These are phyloP conservation scores for Tinamus major DNA, from an alignment of 2,797 vertebrate species.

Conservation along the genomic window DNA sequence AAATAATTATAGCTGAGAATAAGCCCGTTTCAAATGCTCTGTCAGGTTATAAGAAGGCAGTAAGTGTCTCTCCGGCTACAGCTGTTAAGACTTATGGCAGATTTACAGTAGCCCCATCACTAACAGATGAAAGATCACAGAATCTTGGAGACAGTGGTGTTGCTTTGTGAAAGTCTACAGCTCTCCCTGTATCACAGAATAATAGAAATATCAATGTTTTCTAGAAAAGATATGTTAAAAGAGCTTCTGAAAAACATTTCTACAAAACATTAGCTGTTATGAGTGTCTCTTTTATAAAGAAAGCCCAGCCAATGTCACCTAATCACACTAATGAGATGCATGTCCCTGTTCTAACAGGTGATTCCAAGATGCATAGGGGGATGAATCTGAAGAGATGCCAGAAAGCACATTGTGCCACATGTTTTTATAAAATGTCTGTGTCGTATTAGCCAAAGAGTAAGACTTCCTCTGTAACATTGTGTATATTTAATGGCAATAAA, in stretches of 20 bases:
- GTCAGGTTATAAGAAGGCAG: neutral
- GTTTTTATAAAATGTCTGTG: neutral
- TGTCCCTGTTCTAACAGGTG: neutral
- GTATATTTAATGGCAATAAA: neutral
- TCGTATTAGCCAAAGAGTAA: neutral
- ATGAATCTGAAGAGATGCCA: neutral
- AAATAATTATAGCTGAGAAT: neutral
- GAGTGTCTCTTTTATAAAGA: neutral
- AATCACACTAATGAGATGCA: neutral
- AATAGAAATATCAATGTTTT: neutral
- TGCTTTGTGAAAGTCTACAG: neutral
- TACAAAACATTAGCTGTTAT: neutral
- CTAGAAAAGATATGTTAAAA: neutral
- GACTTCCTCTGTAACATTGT: neutral
- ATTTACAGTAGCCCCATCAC: neutral
- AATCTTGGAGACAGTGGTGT: neutral
- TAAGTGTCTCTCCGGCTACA: neutral
- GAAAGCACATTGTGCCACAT: neutral
- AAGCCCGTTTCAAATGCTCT: neutral
- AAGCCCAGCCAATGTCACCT: neutral
- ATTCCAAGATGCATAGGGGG: neutral
- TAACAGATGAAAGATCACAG: neutral
- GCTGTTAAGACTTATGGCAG: neutral
- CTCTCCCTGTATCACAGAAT: neutral
- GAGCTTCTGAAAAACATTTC: neutral